phyloP scores from a whole-genome alignment of 2,797 vertebrate genomes.

The Argyrosomus regius region DNA sequence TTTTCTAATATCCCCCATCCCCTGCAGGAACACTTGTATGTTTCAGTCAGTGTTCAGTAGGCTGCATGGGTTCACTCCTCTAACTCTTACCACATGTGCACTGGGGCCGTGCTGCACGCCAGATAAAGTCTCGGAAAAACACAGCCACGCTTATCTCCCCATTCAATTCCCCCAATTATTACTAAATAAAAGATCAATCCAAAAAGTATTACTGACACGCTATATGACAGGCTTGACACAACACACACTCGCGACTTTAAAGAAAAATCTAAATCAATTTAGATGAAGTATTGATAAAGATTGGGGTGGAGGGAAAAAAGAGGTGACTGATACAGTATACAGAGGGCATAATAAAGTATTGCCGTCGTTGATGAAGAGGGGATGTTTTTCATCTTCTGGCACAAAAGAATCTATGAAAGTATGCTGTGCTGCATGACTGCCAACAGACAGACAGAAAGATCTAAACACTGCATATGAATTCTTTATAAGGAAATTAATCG shows the following conservation, averaged over 20 bases:
- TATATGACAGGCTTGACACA: slow-evolving; percentile 62
- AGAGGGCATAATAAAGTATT: slow-evolving; percentile 56
- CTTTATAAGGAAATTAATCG: slow-evolving; percentile 62
- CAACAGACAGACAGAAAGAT: slow-evolving; percentile 45
- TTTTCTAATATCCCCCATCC: slow-evolving; percentile 82
- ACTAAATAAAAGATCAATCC: slow-evolving; percentile 83
- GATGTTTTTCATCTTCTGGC: slow-evolving; percentile 67
- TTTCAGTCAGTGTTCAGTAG: slow-evolving; percentile 73
- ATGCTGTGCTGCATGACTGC: slow-evolving; percentile 31
- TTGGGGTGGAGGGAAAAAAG: not conserved
- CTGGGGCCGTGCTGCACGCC: slow-evolving; percentile 46
- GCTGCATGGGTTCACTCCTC: slow-evolving; percentile 60
- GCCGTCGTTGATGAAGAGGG: slow-evolving; percentile 51
- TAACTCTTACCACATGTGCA: slow-evolving; percentile 86
- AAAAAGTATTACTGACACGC: slow-evolving; percentile 67
- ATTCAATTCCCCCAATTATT: slow-evolving; percentile 82
- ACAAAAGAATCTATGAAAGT: slow-evolving; percentile 58
- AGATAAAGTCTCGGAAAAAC: slow-evolving; percentile 73
- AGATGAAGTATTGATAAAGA: slow-evolving; percentile 75
- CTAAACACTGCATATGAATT: slow-evolving; percentile 50
- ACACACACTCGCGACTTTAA: slow-evolving; percentile 64
- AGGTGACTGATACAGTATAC: slow-evolving; percentile 52
- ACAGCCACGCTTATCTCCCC: slow-evolving; percentile 72
- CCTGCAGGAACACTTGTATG: slow-evolving; percentile 82
- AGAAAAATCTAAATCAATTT: slow-evolving; percentile 73